phyloP scores from a whole-genome alignment of 1,140 invertebrate species.

The Drosophila micromelanica region DNA sequence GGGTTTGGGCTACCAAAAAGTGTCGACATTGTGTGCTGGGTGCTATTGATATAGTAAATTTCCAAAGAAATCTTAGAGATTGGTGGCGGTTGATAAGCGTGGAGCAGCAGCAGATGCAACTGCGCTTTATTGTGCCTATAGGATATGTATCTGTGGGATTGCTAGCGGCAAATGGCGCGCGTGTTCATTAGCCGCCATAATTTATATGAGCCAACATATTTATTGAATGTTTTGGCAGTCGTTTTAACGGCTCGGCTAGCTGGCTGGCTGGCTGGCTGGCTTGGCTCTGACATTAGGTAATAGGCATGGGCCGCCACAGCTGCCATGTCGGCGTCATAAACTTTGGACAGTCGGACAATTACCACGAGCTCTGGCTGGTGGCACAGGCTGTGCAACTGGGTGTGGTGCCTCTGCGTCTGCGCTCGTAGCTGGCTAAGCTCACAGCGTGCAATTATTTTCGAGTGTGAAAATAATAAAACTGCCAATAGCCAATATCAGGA shows the following conservation, averaged over 20 bases:
- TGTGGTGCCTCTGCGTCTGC: conserved; percentile 71
- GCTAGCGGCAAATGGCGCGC: conserved; percentile 48
- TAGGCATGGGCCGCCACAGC: conserved; percentile 55
- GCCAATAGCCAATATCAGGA: conserved; percentile 43
- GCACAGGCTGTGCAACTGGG: conserved; percentile 34
- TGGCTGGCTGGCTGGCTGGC: conserved; percentile 4
- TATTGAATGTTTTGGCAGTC: conserved; percentile 81
- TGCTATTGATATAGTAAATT: conserved; percentile 77
- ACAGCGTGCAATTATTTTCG: conserved; percentile 80
- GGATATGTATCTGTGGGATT: conserved; percentile 28
- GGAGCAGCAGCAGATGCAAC: conserved; percentile 67
- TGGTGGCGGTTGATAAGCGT: conserved; percentile 72
- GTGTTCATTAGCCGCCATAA: conserved; percentile 78
- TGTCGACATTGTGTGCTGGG: conserved; percentile 63
- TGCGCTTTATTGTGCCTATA: conserved; percentile 54
- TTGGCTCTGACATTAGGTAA: conserved; percentile 48
- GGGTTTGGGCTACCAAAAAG: conserved; percentile 50
- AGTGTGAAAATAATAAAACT: conserved; percentile 82
- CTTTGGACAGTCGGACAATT: conserved; percentile 49
- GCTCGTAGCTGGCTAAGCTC: conserved; percentile 59
- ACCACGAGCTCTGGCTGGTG: conserved; percentile 58
- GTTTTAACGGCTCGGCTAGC: conserved; percentile 64
- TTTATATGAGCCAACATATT: conserved; percentile 81
- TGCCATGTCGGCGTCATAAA: conserved; percentile 69
- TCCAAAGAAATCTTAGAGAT: conserved; percentile 76